phyloP scores from a whole-genome alignment of 2,113 vertebrate genomes.

The Cnemophilus loriae region DNA sequence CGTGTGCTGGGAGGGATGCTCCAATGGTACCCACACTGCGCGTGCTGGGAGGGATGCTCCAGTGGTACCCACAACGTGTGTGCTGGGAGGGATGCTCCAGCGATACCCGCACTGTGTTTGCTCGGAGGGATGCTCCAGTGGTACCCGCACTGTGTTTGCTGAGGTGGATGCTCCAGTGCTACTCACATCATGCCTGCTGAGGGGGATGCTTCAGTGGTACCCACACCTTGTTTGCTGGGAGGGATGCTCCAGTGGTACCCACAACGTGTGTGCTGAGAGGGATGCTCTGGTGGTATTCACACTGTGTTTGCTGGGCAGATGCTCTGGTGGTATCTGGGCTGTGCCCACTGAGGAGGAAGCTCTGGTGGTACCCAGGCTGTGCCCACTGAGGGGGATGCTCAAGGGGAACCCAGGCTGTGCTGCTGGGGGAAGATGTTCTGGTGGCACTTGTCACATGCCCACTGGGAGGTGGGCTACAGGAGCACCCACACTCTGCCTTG shows the following conservation, averaged over 20 bases:
- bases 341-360: accelerated
- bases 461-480: neutral
- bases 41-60: neutral
- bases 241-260: neutral
- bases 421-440: neutral
- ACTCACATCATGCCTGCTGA: accelerated
- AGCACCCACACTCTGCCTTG: neutral
- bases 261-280: neutral
- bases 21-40: accelerated
- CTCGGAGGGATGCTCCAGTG: no score
- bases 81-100: neutral
- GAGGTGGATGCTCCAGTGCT: accelerated
- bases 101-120: neutral
- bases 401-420: neutral
- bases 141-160: neutral
- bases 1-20: neutral
- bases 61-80: neutral
- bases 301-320: accelerated
- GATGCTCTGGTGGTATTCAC: neutral
- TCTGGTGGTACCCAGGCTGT: accelerated
- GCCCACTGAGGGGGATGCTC: no score
- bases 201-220: neutral
- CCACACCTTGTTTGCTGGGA: neutral
- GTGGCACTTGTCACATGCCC: neutral
- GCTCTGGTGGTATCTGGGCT: neutral